Evolutionary conservation across 2,888 invertebrate species (phyloP), one percentile per base, ranked within the genome.

Genomic region (Ormyrus thymus): DNA sequence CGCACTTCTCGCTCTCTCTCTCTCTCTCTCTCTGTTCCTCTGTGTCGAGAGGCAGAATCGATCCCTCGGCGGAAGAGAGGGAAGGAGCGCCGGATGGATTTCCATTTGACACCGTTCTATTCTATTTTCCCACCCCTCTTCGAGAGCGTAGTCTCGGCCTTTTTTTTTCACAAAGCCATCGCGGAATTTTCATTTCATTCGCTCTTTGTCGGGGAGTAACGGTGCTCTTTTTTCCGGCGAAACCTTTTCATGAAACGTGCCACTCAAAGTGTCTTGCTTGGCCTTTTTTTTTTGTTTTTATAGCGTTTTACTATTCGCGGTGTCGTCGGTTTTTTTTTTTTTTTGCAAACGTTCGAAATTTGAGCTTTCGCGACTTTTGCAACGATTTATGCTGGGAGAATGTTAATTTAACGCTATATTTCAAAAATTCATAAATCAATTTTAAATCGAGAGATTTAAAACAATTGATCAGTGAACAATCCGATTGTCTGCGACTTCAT

Each of bases 151-250:
- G 11, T 58, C 50, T 56, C 70, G 13, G 11, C 8, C 15, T 51
- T 66, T 66, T 51, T 64, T 65, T 43, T 58, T 61, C 10, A 13
- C 51, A 13, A 78, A 61, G 50, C 68, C 13, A 56, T 73, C 66
- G 15, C 56, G 62, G 73, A 78, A 78, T 78, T 78, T 78, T 78
- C 72, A 78, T 78, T 73, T 73, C 68, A 29, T 76, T 62, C 56
- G 51, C 58, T 64, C 58, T 76, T 76, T 70, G 69, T 70, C 66
- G 6, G 58, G 9, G 45, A 11, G 13, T 65, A 66, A 66, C 51
- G 48, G 46, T 11, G 50, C 45, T 53, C 51, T 50, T 58, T 56
- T 45, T 11, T 9, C 7, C 55, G 45, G 8, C 43, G 55, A 61
- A 61, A n/a, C 55, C 50, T 43, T 56, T 76, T 70, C 62, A 56